Percentiles rank a stretch among this genome's conserved stretches.
These are phyloP conservation scores for Microctonus hyperodae DNA, from an alignment of 2,888 invertebrate species.

Conservation along the genomic window DNA sequence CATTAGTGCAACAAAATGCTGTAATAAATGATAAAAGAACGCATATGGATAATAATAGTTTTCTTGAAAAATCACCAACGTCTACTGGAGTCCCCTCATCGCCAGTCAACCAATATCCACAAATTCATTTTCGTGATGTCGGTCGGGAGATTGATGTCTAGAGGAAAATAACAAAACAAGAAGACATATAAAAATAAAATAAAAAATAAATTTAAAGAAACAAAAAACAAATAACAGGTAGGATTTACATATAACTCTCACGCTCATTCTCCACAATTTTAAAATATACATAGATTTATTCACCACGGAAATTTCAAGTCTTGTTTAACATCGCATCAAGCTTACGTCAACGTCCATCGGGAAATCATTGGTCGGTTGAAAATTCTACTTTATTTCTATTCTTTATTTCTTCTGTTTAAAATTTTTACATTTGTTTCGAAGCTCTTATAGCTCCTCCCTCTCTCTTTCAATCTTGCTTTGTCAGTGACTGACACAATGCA, in stretches of 20 bases:
- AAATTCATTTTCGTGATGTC: constrained; percentile 73
- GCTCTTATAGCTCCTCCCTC: too few species aligned
- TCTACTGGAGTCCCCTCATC: constrained; percentile 23
- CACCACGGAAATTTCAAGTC: not conserved
- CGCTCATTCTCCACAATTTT: not conserved
- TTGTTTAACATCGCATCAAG: not conserved
- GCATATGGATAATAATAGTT: constrained; percentile 30
- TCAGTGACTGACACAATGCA: not conserved
- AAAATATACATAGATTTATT: not conserved
- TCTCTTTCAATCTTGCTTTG: not conserved
- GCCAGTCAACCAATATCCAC: constrained; percentile 68
- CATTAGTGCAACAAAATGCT: constrained; percentile 19
- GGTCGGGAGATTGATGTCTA: constrained; percentile 74
- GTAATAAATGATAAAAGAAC: constrained; percentile 27
- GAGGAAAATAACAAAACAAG: constrained; percentile 40
- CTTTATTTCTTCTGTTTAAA: not conserved
- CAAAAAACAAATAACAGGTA: constrained; percentile 54
- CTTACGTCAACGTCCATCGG: not conserved
- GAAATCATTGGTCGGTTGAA: not conserved
- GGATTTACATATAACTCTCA: constrained; percentile 42
- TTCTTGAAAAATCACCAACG: constrained; percentile 21
- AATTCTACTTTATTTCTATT: not conserved
- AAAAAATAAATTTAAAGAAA: too few species aligned
- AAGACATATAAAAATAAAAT: not conserved
- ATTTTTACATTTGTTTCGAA: constrained; percentile 5